Percentiles rank a stretch among this genome's conserved stretches.
Conservation (phyloP, 2,113 vertebrate species). For the Tragelaphus imberbis region DNA sequence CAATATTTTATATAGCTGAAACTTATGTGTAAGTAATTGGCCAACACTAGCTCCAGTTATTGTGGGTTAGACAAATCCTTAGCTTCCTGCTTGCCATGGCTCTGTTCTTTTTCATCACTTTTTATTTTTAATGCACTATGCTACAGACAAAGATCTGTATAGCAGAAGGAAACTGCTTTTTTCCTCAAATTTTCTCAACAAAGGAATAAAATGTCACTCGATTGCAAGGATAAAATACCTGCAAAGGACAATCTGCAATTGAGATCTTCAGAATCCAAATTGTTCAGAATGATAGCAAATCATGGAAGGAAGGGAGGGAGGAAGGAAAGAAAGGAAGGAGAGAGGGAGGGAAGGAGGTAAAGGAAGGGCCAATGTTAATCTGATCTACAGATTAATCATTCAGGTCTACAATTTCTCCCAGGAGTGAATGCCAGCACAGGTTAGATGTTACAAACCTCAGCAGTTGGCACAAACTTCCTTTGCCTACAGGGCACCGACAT, state of each 20-base stretch:
- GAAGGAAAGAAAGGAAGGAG: neutral
- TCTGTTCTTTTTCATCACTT: neutral
- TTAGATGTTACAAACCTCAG: neutral
- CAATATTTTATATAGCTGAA: neutral
- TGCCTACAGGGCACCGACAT: neutral
- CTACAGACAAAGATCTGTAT: neutral
- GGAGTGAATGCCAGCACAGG: neutral
- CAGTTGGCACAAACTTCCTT: neutral
- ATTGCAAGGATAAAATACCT: neutral
- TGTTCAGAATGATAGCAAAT: neutral
- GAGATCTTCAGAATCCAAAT: neutral
- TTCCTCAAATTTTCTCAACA: neutral
- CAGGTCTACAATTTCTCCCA: neutral
- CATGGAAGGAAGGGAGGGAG: fast-evolving
- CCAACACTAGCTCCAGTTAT: neutral
- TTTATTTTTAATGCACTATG: neutral
- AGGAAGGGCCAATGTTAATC: neutral
- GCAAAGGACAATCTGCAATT: neutral
- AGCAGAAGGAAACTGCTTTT: neutral
- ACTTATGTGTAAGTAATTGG: neutral
- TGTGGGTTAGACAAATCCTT: neutral
- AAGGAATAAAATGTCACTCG: neutral
- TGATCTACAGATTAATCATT: neutral
- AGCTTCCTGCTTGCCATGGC: neutral
- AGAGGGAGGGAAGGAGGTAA: neutral